Evolutionary conservation across 2,888 invertebrate genomes (phyloP), one percentile per base, ranked within the genome.

Genomic region (Vesta saturnalis): DNA sequence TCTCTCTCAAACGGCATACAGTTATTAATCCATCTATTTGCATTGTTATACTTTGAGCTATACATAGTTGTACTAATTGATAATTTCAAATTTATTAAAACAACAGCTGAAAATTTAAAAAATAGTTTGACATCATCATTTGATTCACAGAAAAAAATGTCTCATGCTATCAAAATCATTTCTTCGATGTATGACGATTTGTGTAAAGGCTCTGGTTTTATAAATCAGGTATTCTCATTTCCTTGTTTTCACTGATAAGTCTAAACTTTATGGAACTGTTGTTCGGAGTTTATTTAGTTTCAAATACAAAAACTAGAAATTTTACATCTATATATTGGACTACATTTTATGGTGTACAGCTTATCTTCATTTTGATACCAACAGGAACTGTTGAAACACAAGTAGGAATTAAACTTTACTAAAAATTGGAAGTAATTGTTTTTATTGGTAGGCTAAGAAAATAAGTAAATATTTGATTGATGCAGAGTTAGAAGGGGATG

Each of bases 181-280:
- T 67, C 67, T 16, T 19, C 60, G 6, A 67, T 67, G 67, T 70
- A 70, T n/a, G 67, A 64, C 39, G 64, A 67, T 39, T 52, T 67
- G 14, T 67, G 67, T 19, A 67, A 67, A 64, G 67, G 67, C 1
- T 64, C 64, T 6, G 58, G 30, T 1, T 21, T 30, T 12, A 64
- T 67, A n/a, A 67, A 67, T 21, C 52, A 61, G 6, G 64, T 64
- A 10, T 70, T 70, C 39, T 64, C 64, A 8, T 64, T 67, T 54
- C 54, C 67, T 22, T 70, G 21, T 70, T 70, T 58, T 60, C 67
- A 10, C 46, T 67, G 18, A 58, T 64, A n/a, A 60, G 63, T 30
- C 23, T 70, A 10, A 64, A 67, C 54, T 67, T 70, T 35, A 62
- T 70, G 64, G 67, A 70, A 19, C 47, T 64, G 12, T 52, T 67